Evolutionary conservation across 2,797 vertebrate species (phyloP), one percentile per base, ranked within the genome.

Genomic region (Pantherophis alleghaniensis): DNA sequence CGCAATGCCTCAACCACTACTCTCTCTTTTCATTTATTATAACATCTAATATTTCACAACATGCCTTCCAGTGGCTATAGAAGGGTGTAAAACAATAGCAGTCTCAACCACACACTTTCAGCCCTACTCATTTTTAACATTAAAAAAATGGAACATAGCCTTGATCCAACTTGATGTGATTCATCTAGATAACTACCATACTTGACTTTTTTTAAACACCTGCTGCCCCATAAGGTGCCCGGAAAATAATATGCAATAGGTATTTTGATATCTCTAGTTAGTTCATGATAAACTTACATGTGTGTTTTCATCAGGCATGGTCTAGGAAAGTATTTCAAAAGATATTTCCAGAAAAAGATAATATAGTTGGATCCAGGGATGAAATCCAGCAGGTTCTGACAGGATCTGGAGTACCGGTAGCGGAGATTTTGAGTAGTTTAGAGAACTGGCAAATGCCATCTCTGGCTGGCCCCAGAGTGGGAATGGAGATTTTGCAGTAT

Each of bases 281-380:
- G 95, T 92, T 88, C 89, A 86, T 94, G 32, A 22, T 28, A 94
- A 92, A 53, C 66, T 37, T 74, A 37, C 6, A 37, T 94, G 24
- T 90, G 59, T 88, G 1, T 59, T 88, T 94, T 92, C 94, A 94
- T 87, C 87, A 95, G 92, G 28, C 42, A 93, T 92, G 94, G 93
- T 92, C 92, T 94, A 95, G 69, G 94, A 94, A 28, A 28, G 51
- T 55, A 55, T 12, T 7, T 55, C 26, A 53, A 87, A 87, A 94
- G 94, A 69, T 93, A 94, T 95, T 95, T 96, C 94, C 93, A 13
- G 79, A 86, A 96, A 86, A 94, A 87, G 60, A 86, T 94, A 93
- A 95, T 95, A 95, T 86, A 69, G 86, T 63, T 92, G 93, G 26
- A 28, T 26, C 11, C 26, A 51, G 47, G 47, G 6, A 5, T 51